These are phyloP conservation scores for Drosophila peninsularis DNA, from an alignment of 2,888 invertebrate species.

Conservation along the genomic window DNA sequence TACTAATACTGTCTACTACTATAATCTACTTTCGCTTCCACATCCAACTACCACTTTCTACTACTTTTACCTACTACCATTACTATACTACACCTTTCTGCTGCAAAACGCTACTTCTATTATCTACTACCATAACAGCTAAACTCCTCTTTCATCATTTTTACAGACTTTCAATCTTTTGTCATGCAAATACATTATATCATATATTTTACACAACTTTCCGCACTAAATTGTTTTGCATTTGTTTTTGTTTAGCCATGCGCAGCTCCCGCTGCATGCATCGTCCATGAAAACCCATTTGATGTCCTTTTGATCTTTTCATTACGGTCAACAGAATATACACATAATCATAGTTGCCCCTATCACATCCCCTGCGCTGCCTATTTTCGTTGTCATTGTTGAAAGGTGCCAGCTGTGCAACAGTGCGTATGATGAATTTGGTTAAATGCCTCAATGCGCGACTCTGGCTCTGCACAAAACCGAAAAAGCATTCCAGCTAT, in stretches of 20 bases:
- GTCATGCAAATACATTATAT: constrained; percentile 3
- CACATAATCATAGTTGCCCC: constrained; percentile 11
- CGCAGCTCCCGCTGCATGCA: background rate
- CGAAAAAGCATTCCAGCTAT: constrained; percentile 6
- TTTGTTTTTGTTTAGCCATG: constrained; percentile 12
- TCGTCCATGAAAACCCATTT: constrained; percentile 31
- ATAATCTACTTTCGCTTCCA: no score
- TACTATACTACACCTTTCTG: background rate
- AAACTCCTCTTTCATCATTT: background rate
- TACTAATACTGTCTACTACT: background rate
- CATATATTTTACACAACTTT: background rate
- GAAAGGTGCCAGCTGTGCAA: constrained; percentile 46
- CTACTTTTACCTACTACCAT: background rate
- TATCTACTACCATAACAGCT: background rate
- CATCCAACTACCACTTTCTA: no score
- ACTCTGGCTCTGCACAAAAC: constrained; percentile 27
- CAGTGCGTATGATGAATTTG: constrained; percentile 67
- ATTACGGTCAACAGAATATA: constrained; percentile 48
- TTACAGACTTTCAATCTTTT: background rate
- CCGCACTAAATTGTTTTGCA: background rate
- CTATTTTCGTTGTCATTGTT: constrained; percentile 19
- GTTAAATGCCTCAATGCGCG: constrained; percentile 46
- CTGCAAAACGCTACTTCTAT: background rate
- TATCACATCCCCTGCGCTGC: background rate
- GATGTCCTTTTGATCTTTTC: constrained; percentile 59